phyloP scores from a whole-genome alignment of 2,888 invertebrate species.

The Neuroscelio doddi region DNA sequence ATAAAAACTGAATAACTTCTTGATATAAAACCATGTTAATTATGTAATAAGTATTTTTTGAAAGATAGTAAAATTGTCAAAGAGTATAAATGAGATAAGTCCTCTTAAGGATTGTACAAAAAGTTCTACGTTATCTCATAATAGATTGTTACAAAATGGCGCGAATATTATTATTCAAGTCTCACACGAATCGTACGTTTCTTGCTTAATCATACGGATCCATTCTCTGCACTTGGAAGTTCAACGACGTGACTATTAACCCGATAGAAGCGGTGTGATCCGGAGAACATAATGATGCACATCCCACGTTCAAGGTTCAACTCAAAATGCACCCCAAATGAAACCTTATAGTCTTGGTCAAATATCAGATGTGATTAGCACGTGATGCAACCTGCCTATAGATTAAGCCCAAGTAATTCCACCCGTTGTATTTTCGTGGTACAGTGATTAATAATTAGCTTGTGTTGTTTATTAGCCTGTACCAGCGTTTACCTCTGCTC shows the following conservation, averaged over 20 bases:
- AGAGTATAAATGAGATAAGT: neutral
- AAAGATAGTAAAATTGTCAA: no score
- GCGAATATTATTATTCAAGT: constrained; percentile 15
- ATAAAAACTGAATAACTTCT: no score
- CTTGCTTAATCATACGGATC: constrained; percentile 12
- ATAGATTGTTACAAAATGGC: constrained; percentile 4
- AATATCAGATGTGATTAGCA: constrained; percentile 58
- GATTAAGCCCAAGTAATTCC: constrained; percentile 15
- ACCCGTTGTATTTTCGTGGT: constrained; percentile 1
- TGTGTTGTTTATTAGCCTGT: neutral
- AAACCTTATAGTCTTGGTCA: constrained; percentile 55
- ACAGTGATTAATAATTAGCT: constrained; percentile 2
- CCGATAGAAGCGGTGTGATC: constrained; percentile 26
- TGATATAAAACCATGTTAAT: no score
- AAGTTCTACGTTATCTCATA: constrained; percentile 5
- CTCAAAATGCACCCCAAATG: constrained; percentile 28
- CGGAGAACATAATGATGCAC: constrained; percentile 35
- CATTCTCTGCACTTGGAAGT: constrained; percentile 1
- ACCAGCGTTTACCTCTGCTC: neutral
- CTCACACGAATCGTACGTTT: constrained; percentile 10
- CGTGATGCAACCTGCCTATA: constrained; percentile 20
- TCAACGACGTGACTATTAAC: constrained; percentile 6
- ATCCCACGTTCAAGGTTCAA: constrained; percentile 10
- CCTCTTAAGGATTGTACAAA: neutral
- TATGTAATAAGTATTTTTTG: no score